Evolutionary conservation across 2,888 invertebrate species (phyloP).

Genomic region (Drosophila formosana): DNA sequence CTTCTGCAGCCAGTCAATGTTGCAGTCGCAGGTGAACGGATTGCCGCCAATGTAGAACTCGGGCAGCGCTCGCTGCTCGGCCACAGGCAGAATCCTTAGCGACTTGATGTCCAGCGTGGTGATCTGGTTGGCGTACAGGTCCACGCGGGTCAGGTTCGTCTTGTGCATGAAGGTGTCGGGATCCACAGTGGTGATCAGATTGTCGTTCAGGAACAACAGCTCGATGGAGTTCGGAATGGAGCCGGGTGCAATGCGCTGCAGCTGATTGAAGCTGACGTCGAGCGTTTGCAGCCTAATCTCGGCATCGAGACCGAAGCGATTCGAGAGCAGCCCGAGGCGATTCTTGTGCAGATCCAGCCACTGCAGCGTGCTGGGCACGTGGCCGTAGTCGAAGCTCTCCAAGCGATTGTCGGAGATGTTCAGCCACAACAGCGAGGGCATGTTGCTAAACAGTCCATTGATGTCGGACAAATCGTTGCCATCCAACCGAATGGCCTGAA

Average conservation of each 20-base stretch:
- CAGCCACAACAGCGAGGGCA: constrained; percentile 93
- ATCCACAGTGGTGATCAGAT: constrained; percentile 93
- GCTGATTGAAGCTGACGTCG: constrained; percentile 95
- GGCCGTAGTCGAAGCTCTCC: constrained; percentile 94
- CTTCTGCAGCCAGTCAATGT: constrained; percentile 97
- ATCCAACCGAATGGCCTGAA: constrained; percentile 94
- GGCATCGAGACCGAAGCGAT: constrained; percentile 89
- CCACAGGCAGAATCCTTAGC: constrained; percentile 92
- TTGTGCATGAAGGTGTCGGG: constrained; percentile 96
- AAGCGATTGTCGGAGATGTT: constrained; percentile 96
- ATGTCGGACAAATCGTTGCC: constrained; percentile 93
- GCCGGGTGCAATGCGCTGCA: constrained; percentile 90
- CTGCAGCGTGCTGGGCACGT: constrained; percentile 92
- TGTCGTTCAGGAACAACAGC: constrained; percentile 94
- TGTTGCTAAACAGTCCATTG: constrained; percentile 92
- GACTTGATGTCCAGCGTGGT: constrained; percentile 96
- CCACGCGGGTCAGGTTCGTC: constrained; percentile 94
- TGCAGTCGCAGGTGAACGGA: constrained; percentile 97
- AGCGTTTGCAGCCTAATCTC: constrained; percentile 92
- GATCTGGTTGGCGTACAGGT: constrained; percentile 96
- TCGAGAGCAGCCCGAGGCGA: constrained; percentile 91
- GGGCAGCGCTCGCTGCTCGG: constrained; percentile 90
- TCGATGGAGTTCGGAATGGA: constrained; percentile 94
- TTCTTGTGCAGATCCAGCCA: constrained; percentile 97
- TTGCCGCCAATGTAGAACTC: constrained; percentile 97